A percentile compares a stretch with the other conserved stretches of the same genome.
These are phyloP conservation scores for Eristalis intricaria DNA, from an alignment of 2,888 invertebrate genomes.

Conservation along the genomic window DNA sequence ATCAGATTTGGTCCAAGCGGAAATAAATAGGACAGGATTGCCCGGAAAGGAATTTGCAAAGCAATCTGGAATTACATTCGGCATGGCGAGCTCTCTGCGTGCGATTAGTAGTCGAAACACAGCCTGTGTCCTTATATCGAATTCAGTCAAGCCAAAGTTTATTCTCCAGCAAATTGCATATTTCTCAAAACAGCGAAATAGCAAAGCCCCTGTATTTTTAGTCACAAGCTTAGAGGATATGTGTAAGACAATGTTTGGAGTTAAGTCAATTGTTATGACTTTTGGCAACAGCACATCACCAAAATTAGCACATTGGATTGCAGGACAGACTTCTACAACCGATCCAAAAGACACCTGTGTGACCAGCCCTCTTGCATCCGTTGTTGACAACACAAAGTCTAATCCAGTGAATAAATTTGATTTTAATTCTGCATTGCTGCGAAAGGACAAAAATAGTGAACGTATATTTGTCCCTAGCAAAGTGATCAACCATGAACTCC, in stretches of 20 bases:
- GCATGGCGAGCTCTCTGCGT: slow-evolving; percentile 38
- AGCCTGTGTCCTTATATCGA: slow-evolving; percentile 49
- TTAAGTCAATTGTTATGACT: slow-evolving; percentile 3
- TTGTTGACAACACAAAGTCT: not conserved
- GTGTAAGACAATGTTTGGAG: slow-evolving; percentile 3
- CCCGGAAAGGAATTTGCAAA: slow-evolving; percentile 7
- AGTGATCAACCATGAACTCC: not conserved
- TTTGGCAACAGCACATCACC: slow-evolving; percentile 15
- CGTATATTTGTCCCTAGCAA: slow-evolving; percentile 14
- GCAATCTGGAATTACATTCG: not conserved
- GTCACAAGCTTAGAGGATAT: slow-evolving; percentile 11
- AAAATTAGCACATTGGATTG: slow-evolving; percentile 22
- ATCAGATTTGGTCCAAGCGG: not conserved
- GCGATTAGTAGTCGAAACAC: slow-evolving; percentile 12
- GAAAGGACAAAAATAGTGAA: not conserved
- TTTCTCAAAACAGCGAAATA: slow-evolving; percentile 2
- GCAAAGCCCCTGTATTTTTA: slow-evolving; percentile 3
- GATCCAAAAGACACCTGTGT: not conserved
- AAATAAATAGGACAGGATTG: slow-evolving; percentile 17
- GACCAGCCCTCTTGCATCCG: not conserved
- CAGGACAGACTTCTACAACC: not conserved
- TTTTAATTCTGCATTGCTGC: not conserved
- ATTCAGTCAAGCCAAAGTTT: slow-evolving; percentile 43
- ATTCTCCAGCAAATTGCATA: slow-evolving; percentile 49
- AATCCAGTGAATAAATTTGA: not conserved